Conservation (phyloP, 2,888 invertebrate genomes). For the Macrosiphum euphorbiae region DNA sequence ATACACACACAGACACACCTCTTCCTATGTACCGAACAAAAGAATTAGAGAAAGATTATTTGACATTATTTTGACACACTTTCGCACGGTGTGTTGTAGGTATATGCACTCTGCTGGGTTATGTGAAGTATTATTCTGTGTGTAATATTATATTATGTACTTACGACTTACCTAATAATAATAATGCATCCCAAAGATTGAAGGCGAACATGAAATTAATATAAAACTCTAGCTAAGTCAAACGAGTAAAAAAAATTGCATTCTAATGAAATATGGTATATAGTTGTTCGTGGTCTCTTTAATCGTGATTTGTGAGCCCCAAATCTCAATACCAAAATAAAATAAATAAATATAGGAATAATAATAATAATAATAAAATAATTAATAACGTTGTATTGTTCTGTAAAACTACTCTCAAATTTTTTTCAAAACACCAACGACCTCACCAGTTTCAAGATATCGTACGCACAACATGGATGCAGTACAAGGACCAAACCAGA, state of each 20-base stretch:
- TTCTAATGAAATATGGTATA: background rate
- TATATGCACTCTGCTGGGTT: background rate
- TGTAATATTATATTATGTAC: background rate
- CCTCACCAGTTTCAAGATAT: background rate
- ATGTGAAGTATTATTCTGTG: background rate
- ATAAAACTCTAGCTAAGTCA: background rate
- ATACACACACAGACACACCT: slow-evolving; percentile 42
- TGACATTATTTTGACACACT: slow-evolving; percentile 55
- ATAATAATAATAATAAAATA: background rate
- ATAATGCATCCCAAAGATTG: background rate
- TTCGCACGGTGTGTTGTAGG: slow-evolving; percentile 41
- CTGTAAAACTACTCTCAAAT: background rate
- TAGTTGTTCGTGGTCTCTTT: background rate
- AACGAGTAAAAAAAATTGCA: background rate
- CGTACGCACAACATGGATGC: background rate
- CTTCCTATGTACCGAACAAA: slow-evolving; percentile 36
- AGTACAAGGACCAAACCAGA: background rate
- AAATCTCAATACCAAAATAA: background rate
- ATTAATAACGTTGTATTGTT: background rate
- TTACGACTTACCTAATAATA: background rate
- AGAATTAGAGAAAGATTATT: slow-evolving; percentile 52
- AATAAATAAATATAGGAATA: background rate
- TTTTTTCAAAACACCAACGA: background rate
- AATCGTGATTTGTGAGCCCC: background rate
- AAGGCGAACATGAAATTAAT: background rate